Percentiles rank a stretch among this genome's conserved stretches.
Conservation (phyloP, 2,113 vertebrate genomes). For the Myanophis thanlyinensis region DNA sequence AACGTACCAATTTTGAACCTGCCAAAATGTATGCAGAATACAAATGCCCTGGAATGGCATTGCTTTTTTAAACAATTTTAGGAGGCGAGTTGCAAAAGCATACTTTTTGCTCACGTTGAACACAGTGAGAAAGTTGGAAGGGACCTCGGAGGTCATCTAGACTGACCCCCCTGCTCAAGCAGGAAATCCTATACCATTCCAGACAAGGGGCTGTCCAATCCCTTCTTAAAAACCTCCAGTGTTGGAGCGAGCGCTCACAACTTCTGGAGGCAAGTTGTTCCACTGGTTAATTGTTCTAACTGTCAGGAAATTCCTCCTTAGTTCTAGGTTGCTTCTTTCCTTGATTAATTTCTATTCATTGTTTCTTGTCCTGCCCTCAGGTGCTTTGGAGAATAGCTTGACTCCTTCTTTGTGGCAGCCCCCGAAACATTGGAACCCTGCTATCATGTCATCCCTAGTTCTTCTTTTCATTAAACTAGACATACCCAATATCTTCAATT, state of each 20-base stretch:
- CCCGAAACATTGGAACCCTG: background rate
- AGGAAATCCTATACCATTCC: background rate
- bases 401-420: background rate
- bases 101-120: background rate
- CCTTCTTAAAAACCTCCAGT: background rate
- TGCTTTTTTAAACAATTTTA: background rate
- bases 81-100: background rate
- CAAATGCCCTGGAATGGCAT: background rate
- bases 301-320: background rate
- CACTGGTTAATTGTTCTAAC: background rate
- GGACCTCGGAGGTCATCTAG: background rate
- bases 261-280: background rate
- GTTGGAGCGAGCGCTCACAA: background rate
- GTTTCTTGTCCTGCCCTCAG: background rate
- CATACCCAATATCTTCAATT: background rate
- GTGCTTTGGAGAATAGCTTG: background rate
- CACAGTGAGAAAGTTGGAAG: background rate
- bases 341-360: background rate
- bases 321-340: background rate
- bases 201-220: background rate
- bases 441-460: background rate
- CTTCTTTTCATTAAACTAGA: background rate
- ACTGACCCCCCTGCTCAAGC: background rate
- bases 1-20: background rate
- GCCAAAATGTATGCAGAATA: background rate